phyloP scores from a whole-genome alignment of 2,113 vertebrate species.

The Trochalopteron elliotii region DNA sequence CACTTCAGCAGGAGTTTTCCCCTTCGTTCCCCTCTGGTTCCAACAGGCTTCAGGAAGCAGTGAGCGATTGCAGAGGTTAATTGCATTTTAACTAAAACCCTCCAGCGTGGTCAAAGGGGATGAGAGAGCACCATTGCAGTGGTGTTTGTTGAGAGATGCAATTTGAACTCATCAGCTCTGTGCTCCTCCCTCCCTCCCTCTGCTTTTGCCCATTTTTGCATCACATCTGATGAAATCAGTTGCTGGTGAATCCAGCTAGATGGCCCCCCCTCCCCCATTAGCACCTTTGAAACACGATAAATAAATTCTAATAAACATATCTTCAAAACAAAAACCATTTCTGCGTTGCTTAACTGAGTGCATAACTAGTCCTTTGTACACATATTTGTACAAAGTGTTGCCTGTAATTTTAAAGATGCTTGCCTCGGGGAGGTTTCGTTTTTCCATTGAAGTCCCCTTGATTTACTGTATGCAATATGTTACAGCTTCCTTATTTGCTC shows the following conservation, averaged over 20 bases:
- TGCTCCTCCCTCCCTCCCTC: background rate
- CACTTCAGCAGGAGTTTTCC: background rate
- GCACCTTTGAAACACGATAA: conserved; percentile 65
- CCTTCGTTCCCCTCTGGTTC: background rate
- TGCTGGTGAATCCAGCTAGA: background rate
- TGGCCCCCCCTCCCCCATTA: background rate
- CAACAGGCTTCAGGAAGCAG: background rate
- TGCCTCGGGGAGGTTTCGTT: conserved; percentile 83
- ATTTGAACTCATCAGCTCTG: background rate
- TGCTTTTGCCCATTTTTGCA: background rate
- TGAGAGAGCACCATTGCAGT: background rate
- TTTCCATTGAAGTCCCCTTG: conserved; percentile 86
- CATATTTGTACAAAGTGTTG: conserved; percentile 89
- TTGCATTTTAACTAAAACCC: background rate
- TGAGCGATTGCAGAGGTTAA: background rate
- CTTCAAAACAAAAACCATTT: conserved; percentile 77
- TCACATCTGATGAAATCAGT: background rate
- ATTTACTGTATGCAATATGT: conserved; percentile 93
- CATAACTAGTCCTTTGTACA: conserved; percentile 84
- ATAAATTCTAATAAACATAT: conserved; percentile 81
- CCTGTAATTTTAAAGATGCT: conserved; percentile 88
- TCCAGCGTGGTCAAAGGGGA: background rate
- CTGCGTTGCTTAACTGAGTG: conserved; percentile 77
- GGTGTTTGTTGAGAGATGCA: background rate
- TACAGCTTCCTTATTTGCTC: conserved; percentile 92